These are phyloP conservation scores for Agapornis canus DNA, from an alignment of 2,797 vertebrate genomes.

Conservation along the genomic window DNA sequence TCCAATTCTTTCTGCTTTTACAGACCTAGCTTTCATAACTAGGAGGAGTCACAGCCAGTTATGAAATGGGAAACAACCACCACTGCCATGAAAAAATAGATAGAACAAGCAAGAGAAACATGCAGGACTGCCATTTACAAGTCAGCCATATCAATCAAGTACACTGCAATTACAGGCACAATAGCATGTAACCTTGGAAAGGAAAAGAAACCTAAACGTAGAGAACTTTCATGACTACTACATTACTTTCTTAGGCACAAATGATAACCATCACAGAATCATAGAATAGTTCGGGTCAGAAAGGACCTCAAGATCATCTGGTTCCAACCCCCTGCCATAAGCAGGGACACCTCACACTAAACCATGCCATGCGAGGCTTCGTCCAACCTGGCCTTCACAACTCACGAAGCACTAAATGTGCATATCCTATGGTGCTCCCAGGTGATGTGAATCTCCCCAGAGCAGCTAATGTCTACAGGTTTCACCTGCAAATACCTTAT, in stretches of 20 bases:
- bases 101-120: neutral
- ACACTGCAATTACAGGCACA: neutral
- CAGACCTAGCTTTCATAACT: constrained; percentile 4
- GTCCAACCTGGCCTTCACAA: neutral
- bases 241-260: neutral
- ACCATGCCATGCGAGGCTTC: too few species aligned
- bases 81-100: neutral
- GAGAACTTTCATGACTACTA: neutral
- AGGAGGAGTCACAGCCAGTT: neutral
- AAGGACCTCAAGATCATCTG: too few species aligned
- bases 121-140: neutral
- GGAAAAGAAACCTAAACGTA: neutral
- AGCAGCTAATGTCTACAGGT: neutral
- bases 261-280: neutral
- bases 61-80: neutral
- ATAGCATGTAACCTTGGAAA: neutral
- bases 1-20: neutral
- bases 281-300: too few species aligned
- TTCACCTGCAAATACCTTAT: neutral
- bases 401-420: rapidly evolving
- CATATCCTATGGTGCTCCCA: neutral
- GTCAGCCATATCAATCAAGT: neutral
- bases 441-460: neutral
- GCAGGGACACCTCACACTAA: too few species aligned
- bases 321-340: too few species aligned